Conservation (phyloP, 2,888 invertebrate species). For the Tineola bisselliella region DNA sequence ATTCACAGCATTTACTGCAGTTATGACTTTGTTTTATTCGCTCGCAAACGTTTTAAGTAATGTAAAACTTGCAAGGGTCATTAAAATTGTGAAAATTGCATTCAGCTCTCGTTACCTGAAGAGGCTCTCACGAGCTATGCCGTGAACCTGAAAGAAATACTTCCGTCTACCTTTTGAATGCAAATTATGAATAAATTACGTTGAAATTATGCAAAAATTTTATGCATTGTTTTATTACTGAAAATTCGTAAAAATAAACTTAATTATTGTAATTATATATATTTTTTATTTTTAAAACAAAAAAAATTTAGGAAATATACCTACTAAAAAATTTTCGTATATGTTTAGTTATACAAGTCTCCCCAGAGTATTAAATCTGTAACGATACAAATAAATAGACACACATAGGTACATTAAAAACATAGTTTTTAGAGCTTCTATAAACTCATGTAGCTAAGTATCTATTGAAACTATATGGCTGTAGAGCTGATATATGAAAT, state of each 20-base stretch:
- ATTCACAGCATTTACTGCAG: too few species aligned
- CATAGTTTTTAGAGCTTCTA: too few species aligned
- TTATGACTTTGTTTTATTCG: neutral
- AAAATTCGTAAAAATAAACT: neutral
- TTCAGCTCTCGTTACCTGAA: constrained; percentile 10
- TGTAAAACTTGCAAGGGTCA: constrained; percentile 11
- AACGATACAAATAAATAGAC: too few species aligned
- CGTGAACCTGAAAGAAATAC: constrained; percentile 2
- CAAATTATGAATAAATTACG: neutral
- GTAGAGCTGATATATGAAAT: constrained; percentile 8
- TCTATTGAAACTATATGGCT: neutral
- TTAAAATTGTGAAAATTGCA: constrained; percentile 14
- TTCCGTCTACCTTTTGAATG: neutral
- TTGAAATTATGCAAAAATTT: neutral
- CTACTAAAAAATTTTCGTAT: too few species aligned
- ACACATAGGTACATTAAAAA: too few species aligned
- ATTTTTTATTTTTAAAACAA: too few species aligned
- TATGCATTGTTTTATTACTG: neutral
- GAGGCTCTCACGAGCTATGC: neutral
- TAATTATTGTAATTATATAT: too few species aligned
- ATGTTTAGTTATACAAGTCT: too few species aligned
- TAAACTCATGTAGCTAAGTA: neutral
- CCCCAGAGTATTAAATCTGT: too few species aligned
- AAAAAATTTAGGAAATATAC: too few species aligned
- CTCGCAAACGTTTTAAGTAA: neutral